Conservation (phyloP, 2,797 vertebrate genomes). For the Brotula barbata region DNA sequence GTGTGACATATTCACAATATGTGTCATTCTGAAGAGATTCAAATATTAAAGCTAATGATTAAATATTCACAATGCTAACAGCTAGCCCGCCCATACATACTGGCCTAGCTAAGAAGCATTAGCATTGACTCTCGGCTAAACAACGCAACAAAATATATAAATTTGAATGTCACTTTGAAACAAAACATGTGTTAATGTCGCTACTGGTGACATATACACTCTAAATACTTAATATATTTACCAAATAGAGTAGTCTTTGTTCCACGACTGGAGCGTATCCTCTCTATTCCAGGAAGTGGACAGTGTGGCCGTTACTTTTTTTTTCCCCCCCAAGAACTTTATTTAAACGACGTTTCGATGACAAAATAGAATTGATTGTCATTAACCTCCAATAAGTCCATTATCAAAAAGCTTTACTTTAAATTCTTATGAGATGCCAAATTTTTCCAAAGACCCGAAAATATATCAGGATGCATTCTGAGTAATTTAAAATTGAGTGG, state of each 20-base stretch:
- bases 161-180: not conserved
- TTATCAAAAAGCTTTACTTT: no score
- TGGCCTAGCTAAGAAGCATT: slow-evolving; percentile 50
- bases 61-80: not conserved
- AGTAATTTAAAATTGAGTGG: no score
- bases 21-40: no score
- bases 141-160: not conserved
- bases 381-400: no score
- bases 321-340: no score
- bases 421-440: no score
- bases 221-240: slow-evolving; percentile 25
- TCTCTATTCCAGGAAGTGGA: slow-evolving; percentile 50
- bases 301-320: no score
- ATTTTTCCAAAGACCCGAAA: no score
- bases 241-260: slow-evolving; percentile 37
- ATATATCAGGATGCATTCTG: no score
- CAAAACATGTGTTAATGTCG: not conserved
- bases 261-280: slow-evolving; percentile 28
- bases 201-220: not conserved
- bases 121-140: not conserved
- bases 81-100: slow-evolving; percentile 36
- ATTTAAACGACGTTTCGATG: no score
- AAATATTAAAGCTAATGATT: not conserved
- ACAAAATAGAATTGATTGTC: no score
- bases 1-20: no score